Base-by-base conservation (phyloP, 2,888 invertebrate genomes). In the Cartodere bifasciata region DNA sequence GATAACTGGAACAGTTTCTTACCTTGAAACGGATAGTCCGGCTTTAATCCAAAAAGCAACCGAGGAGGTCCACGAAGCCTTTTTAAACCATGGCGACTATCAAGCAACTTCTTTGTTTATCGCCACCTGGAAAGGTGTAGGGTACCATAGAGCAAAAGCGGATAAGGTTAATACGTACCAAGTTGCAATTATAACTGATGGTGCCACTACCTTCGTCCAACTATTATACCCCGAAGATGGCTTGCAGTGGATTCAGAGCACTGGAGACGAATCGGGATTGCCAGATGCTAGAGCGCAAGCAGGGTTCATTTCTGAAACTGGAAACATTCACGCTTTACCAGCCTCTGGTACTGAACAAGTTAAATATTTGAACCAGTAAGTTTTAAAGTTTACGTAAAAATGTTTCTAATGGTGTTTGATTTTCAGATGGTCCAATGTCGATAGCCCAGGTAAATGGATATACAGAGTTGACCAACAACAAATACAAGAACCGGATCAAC, bases 331-430 rank as follows among this genome's bases (percentile, higher is more conserved):
- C 48, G 70, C 72, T 2, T 64, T 95, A 12, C 76, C 80, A 36
- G 87, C 87, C 31, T 94, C 94, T 9, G 95, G 92, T 23, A 86
- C 84, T n/a, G 86, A 88, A 54, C 83, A 84, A 60, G 78, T 86
- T 40, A 67, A 72, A 44, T 78, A 81, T 55, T 67, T 88, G 39
- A 72, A 79, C 60, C 79, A 72, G 87, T 87, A 65, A 55, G 62
- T 37, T 12, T 14, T 4, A 9, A 11, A 9, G 12, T 4, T 11
- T 23, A 11, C 4, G 12, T 11, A 5, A 12, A 5, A 4, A 5
- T 23, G 4, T 12, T 5, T n/a, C n/a, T 16, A 26, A 14, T 26
- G 6, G 11, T 2, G 28, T 17, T 17, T 17, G 7, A 24, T 28
- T 27, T 68, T 38, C 56, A 91, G 91, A 44, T 77, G 80, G 69